Base-by-base conservation (phyloP, 2,797 vertebrate species). In the Cyprinodon diabolis region DNA sequence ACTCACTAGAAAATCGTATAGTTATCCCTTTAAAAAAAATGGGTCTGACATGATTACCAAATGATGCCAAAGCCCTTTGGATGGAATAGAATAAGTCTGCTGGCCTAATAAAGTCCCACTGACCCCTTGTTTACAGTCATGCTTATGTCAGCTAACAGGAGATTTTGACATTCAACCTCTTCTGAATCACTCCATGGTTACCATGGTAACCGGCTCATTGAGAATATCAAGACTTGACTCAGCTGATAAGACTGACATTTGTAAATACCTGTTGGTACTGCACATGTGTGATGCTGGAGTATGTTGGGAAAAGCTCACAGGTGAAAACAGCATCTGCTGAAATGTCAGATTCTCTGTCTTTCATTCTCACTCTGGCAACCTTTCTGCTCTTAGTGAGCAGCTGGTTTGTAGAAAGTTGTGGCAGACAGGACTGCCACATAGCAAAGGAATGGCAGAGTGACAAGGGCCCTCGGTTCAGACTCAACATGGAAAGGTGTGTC, bases 121-220 rank as follows among this genome's bases (percentile, higher is more conserved):
- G 6, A 17, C 21, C 11, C 23, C 19, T 45, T n/a, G 19, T 65
- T 65, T 45, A 65, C 62, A 45, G 40, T 45, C 62, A 21, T 37
- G 35, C 67, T 73, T 14, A 49, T 62, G 49, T 75, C 54, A 73
- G 43, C 6, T 74, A 25, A 79, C 68, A 5, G 11, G 68, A 68
- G 25, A 15, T 65, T 75, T 13, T 75, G 52, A 77, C 66, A 65
- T 66, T 30, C 51, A 71, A 52, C 12, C 52, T 60, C 11, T 71
- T 79, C 74, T 65, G 84, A 69, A 74, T 77, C 60, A 48, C 48
- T 47, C 57, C 23, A 19, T 60, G 69, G 87, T 83, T 91, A 56
- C 90, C 88, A 87, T 92, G 81, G 87, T 47, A 93, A 90, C 89
- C 71, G 37, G 56, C 71, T 79, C 69, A 72, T 83, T 82, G 35